phyloP scores from a whole-genome alignment of 2,113 vertebrate species.

The Paracanthobrama guichenoti region DNA sequence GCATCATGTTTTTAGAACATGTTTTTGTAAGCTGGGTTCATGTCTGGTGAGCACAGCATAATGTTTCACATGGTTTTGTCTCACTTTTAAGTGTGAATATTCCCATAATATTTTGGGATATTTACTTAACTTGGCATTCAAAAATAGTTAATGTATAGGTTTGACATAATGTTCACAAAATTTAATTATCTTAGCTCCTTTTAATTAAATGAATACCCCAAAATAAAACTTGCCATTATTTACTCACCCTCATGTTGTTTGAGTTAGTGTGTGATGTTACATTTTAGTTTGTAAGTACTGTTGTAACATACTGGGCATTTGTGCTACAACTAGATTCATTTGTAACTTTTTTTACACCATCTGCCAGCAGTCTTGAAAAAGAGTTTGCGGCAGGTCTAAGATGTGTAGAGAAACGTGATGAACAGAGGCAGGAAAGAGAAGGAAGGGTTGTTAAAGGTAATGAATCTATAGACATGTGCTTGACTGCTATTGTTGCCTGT shows the following conservation, averaged over 20 bases:
- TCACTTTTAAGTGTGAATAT: neutral
- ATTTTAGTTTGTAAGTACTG: neutral
- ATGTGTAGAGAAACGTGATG: constrained; percentile 50
- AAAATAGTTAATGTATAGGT: neutral
- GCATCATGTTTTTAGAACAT: too few species aligned
- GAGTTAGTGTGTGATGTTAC: neutral
- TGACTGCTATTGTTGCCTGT: constrained; percentile 68
- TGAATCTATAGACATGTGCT: constrained; percentile 78
- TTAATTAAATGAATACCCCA: neutral
- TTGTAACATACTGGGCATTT: neutral
- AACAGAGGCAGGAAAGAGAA: constrained; percentile 67
- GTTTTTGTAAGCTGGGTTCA: too few species aligned
- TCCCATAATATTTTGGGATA: neutral
- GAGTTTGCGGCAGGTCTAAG: constrained; percentile 50
- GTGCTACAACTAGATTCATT: neutral
- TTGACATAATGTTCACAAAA: neutral
- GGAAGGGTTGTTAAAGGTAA: constrained; percentile 78
- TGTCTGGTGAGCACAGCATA: neutral
- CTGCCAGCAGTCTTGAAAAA: neutral
- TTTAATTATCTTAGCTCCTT: neutral
- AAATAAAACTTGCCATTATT: neutral
- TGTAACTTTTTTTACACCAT: neutral
- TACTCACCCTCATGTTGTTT: neutral
- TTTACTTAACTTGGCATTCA: neutral
- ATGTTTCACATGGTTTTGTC: neutral